These are phyloP conservation scores for Pocillopora grandis DNA, from an alignment of 92 coral and sea anemone species.

Conservation along the genomic window DNA sequence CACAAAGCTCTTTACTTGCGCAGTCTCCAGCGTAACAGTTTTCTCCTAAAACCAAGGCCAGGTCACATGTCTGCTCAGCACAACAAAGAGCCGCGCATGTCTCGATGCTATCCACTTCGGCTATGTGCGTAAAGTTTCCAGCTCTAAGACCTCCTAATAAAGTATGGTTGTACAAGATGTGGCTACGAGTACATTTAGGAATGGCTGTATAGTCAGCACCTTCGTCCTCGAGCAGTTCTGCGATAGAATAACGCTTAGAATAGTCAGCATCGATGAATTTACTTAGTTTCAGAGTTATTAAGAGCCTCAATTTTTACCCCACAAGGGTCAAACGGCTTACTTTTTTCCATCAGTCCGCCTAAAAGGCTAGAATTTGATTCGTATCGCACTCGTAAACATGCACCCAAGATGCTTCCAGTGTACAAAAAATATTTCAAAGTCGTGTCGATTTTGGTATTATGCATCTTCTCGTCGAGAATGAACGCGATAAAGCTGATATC, in stretches of 20 bases:
- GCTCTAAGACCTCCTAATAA: conserved; percentile 94
- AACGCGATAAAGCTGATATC: too few relatives aligned
- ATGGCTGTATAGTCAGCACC: conserved; percentile 59
- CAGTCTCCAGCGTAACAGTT: conserved; percentile 99
- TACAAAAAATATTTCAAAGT: too few relatives aligned
- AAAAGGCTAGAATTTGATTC: too few relatives aligned
- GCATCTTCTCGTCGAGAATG: too few relatives aligned
- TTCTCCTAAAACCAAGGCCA: conserved; percentile 92
- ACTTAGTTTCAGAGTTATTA: too few relatives aligned
- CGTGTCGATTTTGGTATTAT: too few relatives aligned
- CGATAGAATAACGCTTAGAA: background rate
- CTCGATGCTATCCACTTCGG: conserved; percentile 98
- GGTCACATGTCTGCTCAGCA: conserved; percentile 91
- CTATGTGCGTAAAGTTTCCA: conserved; percentile 93
- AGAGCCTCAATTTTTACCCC: too few relatives aligned
- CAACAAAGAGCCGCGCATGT: conserved; percentile 99
- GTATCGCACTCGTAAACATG: too few relatives aligned
- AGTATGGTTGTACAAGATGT: conserved; percentile 93
- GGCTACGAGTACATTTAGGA: conserved; percentile 96
- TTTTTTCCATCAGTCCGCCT: too few relatives aligned
- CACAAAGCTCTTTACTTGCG: conserved; percentile 88
- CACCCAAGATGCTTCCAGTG: too few relatives aligned
- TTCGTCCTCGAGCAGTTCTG: conserved; percentile 72
- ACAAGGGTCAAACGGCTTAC: too few relatives aligned
- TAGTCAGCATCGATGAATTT: too few relatives aligned